A percentile compares a stretch with the other conserved stretches of the same genome.
Evolutionary conservation across 37 sponge, comb jelly and placozoan genomes (phyloP).

Genomic region (Beroe ovata): DNA sequence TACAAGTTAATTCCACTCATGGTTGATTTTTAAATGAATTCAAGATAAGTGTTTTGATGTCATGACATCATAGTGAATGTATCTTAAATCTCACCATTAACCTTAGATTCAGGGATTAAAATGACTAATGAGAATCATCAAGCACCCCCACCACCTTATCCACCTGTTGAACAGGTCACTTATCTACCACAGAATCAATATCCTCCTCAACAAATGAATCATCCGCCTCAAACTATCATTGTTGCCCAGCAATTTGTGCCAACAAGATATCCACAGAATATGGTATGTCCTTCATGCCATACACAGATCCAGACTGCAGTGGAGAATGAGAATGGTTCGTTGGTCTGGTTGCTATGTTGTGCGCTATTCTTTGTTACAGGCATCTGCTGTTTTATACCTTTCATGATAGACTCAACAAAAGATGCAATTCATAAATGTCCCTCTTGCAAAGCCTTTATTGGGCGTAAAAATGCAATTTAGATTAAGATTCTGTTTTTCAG

Average conservation of each 20-base stretch:
- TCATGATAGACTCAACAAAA: neutral
- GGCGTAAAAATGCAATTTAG: neutral
- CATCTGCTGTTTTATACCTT: neutral
- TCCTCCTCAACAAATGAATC: neutral
- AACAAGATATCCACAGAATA: neutral
- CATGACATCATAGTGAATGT: too few species aligned
- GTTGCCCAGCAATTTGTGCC: neutral
- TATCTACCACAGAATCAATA: neutral
- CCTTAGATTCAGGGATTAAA: too few species aligned
- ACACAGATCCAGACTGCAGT: neutral
- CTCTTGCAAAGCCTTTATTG: neutral
- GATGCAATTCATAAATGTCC: neutral
- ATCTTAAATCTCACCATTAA: too few species aligned
- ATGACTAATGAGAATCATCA: too few species aligned
- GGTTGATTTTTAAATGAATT: too few species aligned
- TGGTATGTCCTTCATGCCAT: neutral
- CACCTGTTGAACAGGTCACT: too few species aligned
- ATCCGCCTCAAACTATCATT: neutral
- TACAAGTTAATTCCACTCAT: too few species aligned
- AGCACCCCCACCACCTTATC: too few species aligned
- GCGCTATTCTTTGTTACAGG: neutral
- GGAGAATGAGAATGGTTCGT: neutral
- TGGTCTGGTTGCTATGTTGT: neutral
- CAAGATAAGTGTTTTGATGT: too few species aligned
- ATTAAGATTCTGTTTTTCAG: too few species aligned